These are phyloP conservation scores for Falco cherrug DNA, from an alignment of 2,797 vertebrate species.

Conservation along the genomic window DNA sequence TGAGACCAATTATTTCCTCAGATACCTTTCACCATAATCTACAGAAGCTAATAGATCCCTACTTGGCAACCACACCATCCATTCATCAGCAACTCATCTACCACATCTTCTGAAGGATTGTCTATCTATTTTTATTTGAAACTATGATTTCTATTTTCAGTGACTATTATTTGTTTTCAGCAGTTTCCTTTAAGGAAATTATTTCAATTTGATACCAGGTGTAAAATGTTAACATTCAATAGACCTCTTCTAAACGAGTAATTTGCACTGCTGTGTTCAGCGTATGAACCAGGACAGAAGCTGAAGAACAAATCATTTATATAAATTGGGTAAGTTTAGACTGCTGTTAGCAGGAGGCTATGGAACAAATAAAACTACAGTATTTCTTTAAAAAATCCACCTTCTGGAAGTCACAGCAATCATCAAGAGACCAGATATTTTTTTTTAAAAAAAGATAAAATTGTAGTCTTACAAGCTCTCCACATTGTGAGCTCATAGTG, in stretches of 20 bases:
- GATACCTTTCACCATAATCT: slow-evolving; percentile 10
- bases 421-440: background rate
- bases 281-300: background rate
- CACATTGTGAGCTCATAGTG: accelerated
- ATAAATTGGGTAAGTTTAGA: background rate
- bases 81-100: background rate
- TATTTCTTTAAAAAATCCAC: background rate
- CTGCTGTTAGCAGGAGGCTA: background rate
- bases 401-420: background rate
- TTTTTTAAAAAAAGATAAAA: background rate
- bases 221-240: background rate
- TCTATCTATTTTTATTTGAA: slow-evolving; percentile 36
- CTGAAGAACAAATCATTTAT: background rate
- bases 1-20: slow-evolving; percentile 53
- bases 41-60: slow-evolving; percentile 39
- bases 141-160: background rate
- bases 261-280: background rate
- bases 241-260: background rate
- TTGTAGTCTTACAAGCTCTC: background rate
- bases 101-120: background rate
- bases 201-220: background rate
- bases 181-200: slow-evolving; percentile 36
- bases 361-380: background rate
- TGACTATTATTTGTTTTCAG: background rate
- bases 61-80: background rate